Base-by-base conservation (phyloP, 2,113 vertebrate species). In the Clinocottus analis region DNA sequence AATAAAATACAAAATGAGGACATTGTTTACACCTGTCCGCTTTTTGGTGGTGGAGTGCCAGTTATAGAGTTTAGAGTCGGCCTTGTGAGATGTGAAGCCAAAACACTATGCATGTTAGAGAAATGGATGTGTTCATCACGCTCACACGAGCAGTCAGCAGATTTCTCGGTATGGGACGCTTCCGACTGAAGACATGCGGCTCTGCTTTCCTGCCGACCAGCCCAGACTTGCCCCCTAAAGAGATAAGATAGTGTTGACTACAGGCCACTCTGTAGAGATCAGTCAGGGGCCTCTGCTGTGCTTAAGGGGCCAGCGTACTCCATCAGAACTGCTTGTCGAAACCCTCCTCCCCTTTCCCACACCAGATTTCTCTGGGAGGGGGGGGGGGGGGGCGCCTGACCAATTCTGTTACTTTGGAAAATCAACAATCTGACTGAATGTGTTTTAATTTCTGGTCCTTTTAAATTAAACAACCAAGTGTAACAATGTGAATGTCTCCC, bases 211-310 rank as follows among this genome's bases (percentile, higher is more conserved):
- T 27, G 72, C 77, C 6, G 60, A 43, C 91, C 69, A 72, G 93
- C 83, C 88, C 84, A 73, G 90, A 90, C 93, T 82, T 89, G 93
- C 87, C 86, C 82, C 75, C 59, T 53, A 82, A 29, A 10, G 16
- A 91, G 93, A 93, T 93, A 93, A 93, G 91, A 92, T 92, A 88
- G 83, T 87, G 88, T 91, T 92, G 90, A 89, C 85, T 92, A 73
- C 87, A 85, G 87, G 76, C 31, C 82, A 81, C 84, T 70, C 56
- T 69, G 78, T 45, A 84, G 61, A 85, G 66, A 33, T 21, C 65
- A 51, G 71, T 66, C 79, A 63, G 85, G 77, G 89, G 86, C 86
- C 87, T 81, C 72, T 33, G 65, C 79, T 87, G 89, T 73, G 85
- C 85, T 93, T 76, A 71, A 76, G 60, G 73, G 80, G 73, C 39